These are phyloP conservation scores for Heliconius eleuchia DNA, from an alignment of 1,140 invertebrate species.

Conservation along the genomic window DNA sequence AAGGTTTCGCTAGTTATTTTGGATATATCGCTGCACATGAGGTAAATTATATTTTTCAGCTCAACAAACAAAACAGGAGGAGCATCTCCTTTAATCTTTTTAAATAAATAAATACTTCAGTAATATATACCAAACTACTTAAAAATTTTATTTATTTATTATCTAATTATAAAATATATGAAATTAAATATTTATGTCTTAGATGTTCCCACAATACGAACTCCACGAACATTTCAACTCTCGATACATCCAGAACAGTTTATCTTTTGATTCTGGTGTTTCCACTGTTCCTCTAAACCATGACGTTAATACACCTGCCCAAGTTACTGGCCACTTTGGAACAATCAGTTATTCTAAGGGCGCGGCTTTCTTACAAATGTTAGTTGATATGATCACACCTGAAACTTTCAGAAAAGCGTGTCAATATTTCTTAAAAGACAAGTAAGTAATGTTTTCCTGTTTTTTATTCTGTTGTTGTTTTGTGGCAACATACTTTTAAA, in stretches of 20 bases:
- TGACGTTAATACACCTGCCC: slow-evolving; percentile 78
- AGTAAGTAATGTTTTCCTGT: slow-evolving; percentile 49
- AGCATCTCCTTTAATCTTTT: too few species aligned
- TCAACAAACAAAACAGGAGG: background rate
- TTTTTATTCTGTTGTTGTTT: background rate
- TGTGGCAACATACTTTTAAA: background rate
- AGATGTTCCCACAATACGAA: slow-evolving; percentile 80
- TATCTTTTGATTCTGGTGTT: slow-evolving; percentile 85
- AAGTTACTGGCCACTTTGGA: slow-evolving; percentile 86
- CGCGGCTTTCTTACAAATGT: slow-evolving; percentile 88
- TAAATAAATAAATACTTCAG: too few species aligned
- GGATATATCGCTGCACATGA: slow-evolving; percentile 83
- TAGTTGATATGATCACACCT: slow-evolving; percentile 85
- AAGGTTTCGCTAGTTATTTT: slow-evolving; percentile 87
- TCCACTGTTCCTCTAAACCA: slow-evolving; percentile 85
- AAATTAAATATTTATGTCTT: slow-evolving; percentile 18
- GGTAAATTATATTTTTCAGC: slow-evolving; percentile 44
- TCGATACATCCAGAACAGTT: slow-evolving; percentile 84
- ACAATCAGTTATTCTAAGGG: slow-evolving; percentile 88
- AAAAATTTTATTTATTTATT: too few species aligned
- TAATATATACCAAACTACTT: too few species aligned
- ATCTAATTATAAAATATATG: background rate
- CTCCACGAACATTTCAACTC: slow-evolving; percentile 83
- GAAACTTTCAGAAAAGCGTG: slow-evolving; percentile 84
- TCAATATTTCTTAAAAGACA: slow-evolving; percentile 73